Evolutionary conservation across 2,113 vertebrate genomes (phyloP), one percentile per base, ranked within the genome.

Genomic region (Heterocephalus glaber): DNA sequence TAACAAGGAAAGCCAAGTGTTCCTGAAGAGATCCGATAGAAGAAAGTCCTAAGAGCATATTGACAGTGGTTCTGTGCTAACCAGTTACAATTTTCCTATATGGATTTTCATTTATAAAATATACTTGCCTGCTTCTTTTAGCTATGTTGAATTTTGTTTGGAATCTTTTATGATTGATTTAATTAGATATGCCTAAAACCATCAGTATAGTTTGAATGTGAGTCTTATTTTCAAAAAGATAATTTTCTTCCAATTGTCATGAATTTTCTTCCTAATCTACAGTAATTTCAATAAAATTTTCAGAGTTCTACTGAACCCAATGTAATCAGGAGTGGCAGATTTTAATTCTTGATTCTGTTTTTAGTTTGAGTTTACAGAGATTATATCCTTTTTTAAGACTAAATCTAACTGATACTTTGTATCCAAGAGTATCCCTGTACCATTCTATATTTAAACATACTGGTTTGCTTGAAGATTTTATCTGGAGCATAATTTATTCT

Each of bases 221-320:
- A 77, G 98, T 99, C 96, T 99, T 99, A 86, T 99, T 99, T 98
- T 99, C 99, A 74, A 98, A 99, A 91, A 99, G 98, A 98, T 99
- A 98, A 93, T 99, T 99, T 98, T 99, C 98, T 99, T 99, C 99
- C 98, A 99, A 98, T 99, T 99, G 96, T 99, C 99, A 95, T 98
- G 99, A 91, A 98, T 99, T 98, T 99, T 99, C 96, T 99, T 98
- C 98, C 16, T 99, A 99, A 49, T 97, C 85, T 97, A 99, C 97
- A 89, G 99, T 99, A 30, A 98, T 98, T 98, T 99, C 49, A 92
- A 99, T 99, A 98, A 99, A 99, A 95, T 99, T 99, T 56, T 98
- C 99, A 82, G 99, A 98, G 96, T 86, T 92, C 22, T 80, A 3
- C 5, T 60, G 20, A 92, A n/a, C 98, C 99, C 98, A 99, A 97